A percentile compares a stretch with the other conserved stretches of the same genome.
Conservation (phyloP, 2,888 invertebrate genomes). For the Harpalus rufipes region DNA sequence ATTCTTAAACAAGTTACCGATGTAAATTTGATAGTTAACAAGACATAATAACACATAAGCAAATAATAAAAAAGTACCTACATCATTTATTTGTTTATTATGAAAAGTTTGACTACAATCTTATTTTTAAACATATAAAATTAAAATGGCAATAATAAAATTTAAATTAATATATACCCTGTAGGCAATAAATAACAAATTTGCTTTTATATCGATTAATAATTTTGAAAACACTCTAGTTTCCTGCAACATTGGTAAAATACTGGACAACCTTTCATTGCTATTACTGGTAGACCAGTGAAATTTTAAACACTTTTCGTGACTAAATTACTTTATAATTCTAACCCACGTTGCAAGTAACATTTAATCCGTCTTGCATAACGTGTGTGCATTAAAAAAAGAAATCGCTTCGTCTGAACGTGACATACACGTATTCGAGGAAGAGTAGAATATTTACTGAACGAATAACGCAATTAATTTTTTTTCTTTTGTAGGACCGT, state of each 20-base stretch:
- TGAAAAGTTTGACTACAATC: constrained; percentile 38
- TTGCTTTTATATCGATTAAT: neutral
- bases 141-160: constrained; percentile 58
- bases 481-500: constrained; percentile 2
- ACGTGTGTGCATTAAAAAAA: constrained; percentile 59
- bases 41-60: too few species aligned
- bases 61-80: neutral
- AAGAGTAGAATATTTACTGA: constrained; percentile 27
- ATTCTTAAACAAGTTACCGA: too few species aligned
- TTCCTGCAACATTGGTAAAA: neutral
- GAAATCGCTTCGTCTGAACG: constrained; percentile 44
- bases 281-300: constrained; percentile 18
- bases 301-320: constrained; percentile 41
- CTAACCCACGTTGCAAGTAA: constrained; percentile 56
- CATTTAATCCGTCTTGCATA: constrained; percentile 59
- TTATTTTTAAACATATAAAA: constrained; percentile 39
- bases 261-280: neutral
- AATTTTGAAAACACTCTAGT: neutral
- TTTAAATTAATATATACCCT: constrained; percentile 46
- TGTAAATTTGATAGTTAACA: too few species aligned
- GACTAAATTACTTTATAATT: constrained; percentile 50
- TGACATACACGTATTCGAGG: constrained; percentile 20
- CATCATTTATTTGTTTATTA: constrained; percentile 1
- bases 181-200: constrained; percentile 52
- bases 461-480: constrained; percentile 10